phyloP scores from a whole-genome alignment of 2,797 vertebrate species.

The Syngnathus acus region DNA sequence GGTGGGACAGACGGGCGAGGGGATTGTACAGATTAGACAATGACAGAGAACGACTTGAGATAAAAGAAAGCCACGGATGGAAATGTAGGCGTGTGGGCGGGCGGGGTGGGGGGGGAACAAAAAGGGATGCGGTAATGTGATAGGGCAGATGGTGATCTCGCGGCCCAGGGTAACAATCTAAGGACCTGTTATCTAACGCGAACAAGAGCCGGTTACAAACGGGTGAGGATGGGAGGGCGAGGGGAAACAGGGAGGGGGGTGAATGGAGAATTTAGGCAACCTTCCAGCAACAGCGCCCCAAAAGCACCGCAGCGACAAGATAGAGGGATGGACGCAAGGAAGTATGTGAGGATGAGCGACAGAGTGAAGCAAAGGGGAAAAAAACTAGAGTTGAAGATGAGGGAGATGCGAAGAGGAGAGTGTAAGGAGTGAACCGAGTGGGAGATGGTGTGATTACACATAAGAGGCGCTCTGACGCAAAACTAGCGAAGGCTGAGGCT shows the following conservation, averaged over 20 bases:
- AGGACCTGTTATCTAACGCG: slow-evolving; percentile 57
- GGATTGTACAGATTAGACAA: slow-evolving; percentile 56
- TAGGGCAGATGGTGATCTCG: slow-evolving; percentile 61
- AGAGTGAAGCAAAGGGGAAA: slow-evolving; percentile 36
- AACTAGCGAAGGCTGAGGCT: slow-evolving; percentile 42
- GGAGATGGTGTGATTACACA: slow-evolving; percentile 64
- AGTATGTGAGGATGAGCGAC: slow-evolving; percentile 20
- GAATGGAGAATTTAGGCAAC: slow-evolving; percentile 12
- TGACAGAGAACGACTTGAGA: slow-evolving; percentile 25
- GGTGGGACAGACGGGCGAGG: slow-evolving; percentile 19
- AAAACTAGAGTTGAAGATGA: slow-evolving; percentile 32
- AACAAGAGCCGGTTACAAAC: slow-evolving; percentile 37
- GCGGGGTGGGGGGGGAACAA: slow-evolving; percentile 6
- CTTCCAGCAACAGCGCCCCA: slow-evolving; percentile 27
- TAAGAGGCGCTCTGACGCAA: slow-evolving; percentile 56
- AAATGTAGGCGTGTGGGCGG: not conserved
- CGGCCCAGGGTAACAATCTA: slow-evolving; percentile 48
- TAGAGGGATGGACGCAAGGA: slow-evolving; percentile 9
- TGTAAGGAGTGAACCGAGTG: slow-evolving; percentile 60
- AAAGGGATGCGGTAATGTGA: slow-evolving; percentile 40
- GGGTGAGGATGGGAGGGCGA: slow-evolving; percentile 7
- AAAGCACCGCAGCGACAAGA: slow-evolving; percentile 24
- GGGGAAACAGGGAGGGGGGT: slow-evolving; percentile 19
- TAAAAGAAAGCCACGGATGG: slow-evolving; percentile 2
- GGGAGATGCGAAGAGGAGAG: slow-evolving; percentile 56